Evolutionary conservation across 2,113 vertebrate species (phyloP).

Genomic region (Vanacampus margaritifer): DNA sequence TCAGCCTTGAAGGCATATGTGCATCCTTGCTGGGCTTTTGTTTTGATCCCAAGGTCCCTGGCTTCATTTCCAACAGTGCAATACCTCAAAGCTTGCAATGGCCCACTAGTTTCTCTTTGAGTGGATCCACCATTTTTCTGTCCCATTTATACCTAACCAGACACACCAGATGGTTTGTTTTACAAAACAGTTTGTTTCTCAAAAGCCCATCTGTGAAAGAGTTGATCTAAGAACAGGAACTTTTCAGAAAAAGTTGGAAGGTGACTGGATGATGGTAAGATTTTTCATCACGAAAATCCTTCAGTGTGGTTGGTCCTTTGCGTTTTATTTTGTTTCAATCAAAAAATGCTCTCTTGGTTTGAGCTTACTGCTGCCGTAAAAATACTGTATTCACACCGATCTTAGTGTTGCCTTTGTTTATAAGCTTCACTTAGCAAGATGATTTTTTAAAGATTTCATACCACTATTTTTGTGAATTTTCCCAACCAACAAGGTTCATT

Average conservation of each 20-base stretch:
- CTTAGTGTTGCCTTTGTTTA: neutral
- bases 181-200: neutral
- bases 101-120: constrained; percentile 16
- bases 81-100: constrained; percentile 28
- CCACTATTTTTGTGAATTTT: too few relatives aligned
- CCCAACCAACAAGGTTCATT: too few relatives aligned
- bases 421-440: too few relatives aligned
- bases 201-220: constrained; percentile 16
- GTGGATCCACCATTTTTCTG: constrained; percentile 16
- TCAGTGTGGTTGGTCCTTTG: neutral
- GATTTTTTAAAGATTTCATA: too few relatives aligned
- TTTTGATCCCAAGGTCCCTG: constrained; percentile 27
- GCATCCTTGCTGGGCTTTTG: constrained; percentile 20
- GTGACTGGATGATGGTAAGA: neutral
- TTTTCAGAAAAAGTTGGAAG: constrained; percentile 2
- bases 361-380: neutral
- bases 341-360: neutral
- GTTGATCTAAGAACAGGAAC: constrained; percentile 8
- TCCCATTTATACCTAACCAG: constrained; percentile 18
- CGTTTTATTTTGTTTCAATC: neutral
- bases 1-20: constrained; percentile 37
- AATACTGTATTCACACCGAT: neutral
- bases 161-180: constrained; percentile 9
- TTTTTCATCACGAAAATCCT: neutral
- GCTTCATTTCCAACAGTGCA: constrained; percentile 27